Base-by-base conservation (phyloP, 2,113 vertebrate species). In the Notothenia coriiceps region DNA sequence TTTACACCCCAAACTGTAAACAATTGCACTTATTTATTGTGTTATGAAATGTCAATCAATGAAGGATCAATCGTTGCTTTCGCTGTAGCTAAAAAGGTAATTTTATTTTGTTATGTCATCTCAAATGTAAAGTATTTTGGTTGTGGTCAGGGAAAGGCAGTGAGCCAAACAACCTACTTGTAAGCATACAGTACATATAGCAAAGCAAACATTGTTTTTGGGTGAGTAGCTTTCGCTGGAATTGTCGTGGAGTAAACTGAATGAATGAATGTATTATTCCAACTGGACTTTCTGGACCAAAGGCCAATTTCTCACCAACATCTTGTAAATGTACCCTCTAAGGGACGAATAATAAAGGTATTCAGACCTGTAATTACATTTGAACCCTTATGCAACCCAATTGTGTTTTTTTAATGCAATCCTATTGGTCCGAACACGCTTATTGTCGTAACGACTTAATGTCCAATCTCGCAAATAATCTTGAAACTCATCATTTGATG, bases 381-480 rank as follows among this genome's bases (percentile, higher is more conserved):
- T 9, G 17, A 9, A 71, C 44, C 60, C 12, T 52, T 65, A 25
- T 46, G 1, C 59, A 33, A 6, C 15, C 14, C 9, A 40, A 1
- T 15, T 50, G 22, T 54, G 46, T 13, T 13, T 54, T 49, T 33
- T 68, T 11, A 10, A 40, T 49, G 50, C 43, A 10, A 22, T 33
- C 14, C 50, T 72, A 25, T 66, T 54, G 61, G 49, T 65, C 47
- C 51, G 8, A 74, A 70, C 29, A 20, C 74, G 29, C 29, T 29
- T 29, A 29, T 29, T 40, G 35, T 7, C 7, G 35, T 8, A 40
- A 40, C 35, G 35, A 40, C 29, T 40, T 6, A 40, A 7, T 40
- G 35, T 40, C 35, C 35, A 40, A 40, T 40, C 35, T 40, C 35
- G 35, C 17, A 62, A 33, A 11, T 18, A 3, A 47, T 13, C 55